Conservation (phyloP, 2,113 vertebrate species). For the Leptodactylus fuscus region DNA sequence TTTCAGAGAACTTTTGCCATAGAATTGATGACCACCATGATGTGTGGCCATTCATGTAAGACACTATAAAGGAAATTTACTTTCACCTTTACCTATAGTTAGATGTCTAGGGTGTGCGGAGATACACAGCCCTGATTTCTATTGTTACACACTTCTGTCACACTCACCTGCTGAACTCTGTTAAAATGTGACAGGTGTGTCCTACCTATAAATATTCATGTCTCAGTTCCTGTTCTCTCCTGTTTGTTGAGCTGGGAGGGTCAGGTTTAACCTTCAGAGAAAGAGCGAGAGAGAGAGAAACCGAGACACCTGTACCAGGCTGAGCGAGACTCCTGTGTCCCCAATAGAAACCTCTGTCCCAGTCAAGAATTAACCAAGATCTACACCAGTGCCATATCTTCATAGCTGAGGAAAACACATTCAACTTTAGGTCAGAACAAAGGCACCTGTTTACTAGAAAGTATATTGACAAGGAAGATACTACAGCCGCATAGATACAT, state of each 20-base stretch:
- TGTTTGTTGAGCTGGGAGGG: constrained; percentile 60
- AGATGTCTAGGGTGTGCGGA: not conserved
- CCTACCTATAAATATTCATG: constrained; percentile 59
- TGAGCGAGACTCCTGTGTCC: constrained; percentile 29
- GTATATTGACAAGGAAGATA: not conserved
- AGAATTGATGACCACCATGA: not conserved
- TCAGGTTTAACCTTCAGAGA: constrained; percentile 59
- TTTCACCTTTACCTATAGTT: constrained; percentile 36
- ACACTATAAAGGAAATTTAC: constrained; percentile 6
- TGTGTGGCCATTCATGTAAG: too few species aligned
- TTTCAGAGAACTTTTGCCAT: not conserved
- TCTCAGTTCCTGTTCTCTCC: constrained; percentile 57
- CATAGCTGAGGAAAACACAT: not conserved
- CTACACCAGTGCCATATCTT: not conserved
- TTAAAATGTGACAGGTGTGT: constrained; percentile 59
- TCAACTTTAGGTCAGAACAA: not conserved
- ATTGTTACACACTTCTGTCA: constrained; percentile 44
- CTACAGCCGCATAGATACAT: not conserved
- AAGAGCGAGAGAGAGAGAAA: constrained; percentile 25
- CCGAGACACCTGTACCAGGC: constrained; percentile 55
- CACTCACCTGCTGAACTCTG: constrained; percentile 53
- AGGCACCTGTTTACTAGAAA: not conserved
- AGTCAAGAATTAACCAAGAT: not conserved
- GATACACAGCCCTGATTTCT: constrained; percentile 41
- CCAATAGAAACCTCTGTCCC: constrained; percentile 4